Conservation (phyloP, 2,797 vertebrate genomes). For the Rallus crepitans region DNA sequence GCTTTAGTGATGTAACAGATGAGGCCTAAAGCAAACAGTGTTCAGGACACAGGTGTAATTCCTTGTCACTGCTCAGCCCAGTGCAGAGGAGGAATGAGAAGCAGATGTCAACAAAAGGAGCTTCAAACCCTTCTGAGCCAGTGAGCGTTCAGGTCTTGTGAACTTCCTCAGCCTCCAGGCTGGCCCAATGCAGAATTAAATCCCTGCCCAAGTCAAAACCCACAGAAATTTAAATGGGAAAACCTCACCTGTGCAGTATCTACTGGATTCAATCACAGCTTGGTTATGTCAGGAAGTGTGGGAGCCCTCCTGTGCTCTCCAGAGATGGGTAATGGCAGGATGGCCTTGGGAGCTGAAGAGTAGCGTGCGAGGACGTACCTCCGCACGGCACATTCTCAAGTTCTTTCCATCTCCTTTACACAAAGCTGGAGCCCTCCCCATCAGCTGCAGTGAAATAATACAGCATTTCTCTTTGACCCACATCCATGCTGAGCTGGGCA, state of each 20-base stretch:
- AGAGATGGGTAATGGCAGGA: neutral
- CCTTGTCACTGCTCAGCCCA: neutral
- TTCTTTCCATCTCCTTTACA: neutral
- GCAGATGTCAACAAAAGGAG: neutral
- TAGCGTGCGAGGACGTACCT: fast-evolving
- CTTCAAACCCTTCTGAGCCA: neutral
- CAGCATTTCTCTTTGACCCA: neutral
- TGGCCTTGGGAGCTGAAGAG: neutral
- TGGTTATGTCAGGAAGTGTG: neutral
- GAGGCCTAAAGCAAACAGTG: neutral
- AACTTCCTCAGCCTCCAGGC: neutral
- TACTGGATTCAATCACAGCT: neutral
- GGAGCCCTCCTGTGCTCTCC: neutral
- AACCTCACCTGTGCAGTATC: neutral
- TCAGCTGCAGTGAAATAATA: neutral
- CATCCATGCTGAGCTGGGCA: fast-evolving
- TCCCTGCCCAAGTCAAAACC: neutral
- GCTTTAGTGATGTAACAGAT: neutral
- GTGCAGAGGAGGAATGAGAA: neutral
- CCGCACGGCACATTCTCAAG: fast-evolving
- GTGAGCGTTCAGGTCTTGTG: neutral
- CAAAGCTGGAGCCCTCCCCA: neutral
- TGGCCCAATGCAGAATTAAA: neutral
- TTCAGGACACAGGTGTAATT: neutral
- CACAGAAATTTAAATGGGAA: neutral